Evolutionary conservation across 2,888 invertebrate genomes (phyloP).

Genomic region (Entomobrya proxima): DNA sequence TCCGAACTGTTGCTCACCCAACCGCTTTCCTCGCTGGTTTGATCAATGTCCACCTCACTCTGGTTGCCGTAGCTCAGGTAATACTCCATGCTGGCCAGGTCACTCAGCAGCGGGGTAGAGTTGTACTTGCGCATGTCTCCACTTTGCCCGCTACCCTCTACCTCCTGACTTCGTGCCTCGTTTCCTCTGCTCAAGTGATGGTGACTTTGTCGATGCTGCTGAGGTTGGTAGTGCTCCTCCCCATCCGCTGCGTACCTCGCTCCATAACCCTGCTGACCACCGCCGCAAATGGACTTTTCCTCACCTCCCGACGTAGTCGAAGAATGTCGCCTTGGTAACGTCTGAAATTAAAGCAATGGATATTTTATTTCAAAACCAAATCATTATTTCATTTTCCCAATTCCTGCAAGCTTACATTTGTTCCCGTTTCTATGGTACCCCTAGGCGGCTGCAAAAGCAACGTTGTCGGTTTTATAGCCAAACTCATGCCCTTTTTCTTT

Average conservation of each 20-base stretch:
- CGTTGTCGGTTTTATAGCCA: conserved; percentile 14
- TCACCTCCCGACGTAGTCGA: conserved; percentile 24
- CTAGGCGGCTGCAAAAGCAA: conserved; percentile 9
- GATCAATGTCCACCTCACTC: conserved; percentile 58
- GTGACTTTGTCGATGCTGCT: conserved; percentile 7
- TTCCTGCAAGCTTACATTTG: too few species aligned
- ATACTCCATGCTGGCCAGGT: conserved; percentile 58
- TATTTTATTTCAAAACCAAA: too few species aligned
- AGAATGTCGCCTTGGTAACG: conserved; percentile 55
- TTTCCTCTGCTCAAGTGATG: background rate
- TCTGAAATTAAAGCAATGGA: too few species aligned
- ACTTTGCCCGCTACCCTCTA: background rate
- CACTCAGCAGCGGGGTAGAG: conserved; percentile 58
- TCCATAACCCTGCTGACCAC: background rate
- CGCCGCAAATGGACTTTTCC: background rate
- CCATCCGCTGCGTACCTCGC: conserved; percentile 51
- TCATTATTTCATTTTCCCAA: too few species aligned
- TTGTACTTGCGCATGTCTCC: conserved; percentile 59
- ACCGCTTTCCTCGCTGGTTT: conserved; percentile 86
- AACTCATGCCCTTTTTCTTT: conserved; percentile 21
- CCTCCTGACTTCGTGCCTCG: background rate
- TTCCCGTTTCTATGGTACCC: conserved; percentile 38
- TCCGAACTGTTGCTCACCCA: conserved; percentile 81
- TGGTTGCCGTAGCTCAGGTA: conserved; percentile 53
- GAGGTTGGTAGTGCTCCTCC: background rate